Evolutionary conservation across 2,888 invertebrate genomes (phyloP).

Genomic region (Brachyptera risi): DNA sequence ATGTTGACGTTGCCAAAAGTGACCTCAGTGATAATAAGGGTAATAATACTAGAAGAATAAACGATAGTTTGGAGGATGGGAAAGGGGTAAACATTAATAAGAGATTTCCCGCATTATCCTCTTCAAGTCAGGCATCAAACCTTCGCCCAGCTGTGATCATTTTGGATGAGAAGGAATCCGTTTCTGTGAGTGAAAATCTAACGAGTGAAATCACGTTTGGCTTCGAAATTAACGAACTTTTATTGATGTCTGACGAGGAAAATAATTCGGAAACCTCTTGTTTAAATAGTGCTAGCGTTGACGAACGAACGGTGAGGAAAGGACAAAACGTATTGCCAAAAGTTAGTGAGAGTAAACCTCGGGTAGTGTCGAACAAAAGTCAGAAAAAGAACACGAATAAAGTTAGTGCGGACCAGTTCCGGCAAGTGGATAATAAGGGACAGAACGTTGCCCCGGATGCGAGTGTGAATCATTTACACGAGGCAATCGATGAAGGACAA

Average conservation of each 20-base stretch:
- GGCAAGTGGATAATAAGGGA: background rate
- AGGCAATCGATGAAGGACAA: too few species aligned
- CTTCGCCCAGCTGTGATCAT: conserved; percentile 69
- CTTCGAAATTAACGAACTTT: conserved; percentile 69
- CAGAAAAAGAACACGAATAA: background rate
- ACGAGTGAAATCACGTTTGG: conserved; percentile 72
- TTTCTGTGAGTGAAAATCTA: conserved; percentile 39
- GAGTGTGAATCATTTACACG: too few species aligned
- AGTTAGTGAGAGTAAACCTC: too few species aligned
- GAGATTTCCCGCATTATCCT: background rate
- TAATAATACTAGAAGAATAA: conserved; percentile 31
- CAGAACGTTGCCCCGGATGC: too few species aligned
- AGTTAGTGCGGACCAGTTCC: background rate
- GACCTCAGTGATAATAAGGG: conserved; percentile 16
- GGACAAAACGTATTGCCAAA: too few species aligned
- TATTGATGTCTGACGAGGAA: conserved; percentile 41
- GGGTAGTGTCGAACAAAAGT: too few species aligned
- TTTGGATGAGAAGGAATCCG: conserved; percentile 53
- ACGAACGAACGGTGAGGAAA: conserved; percentile 34
- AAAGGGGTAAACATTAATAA: background rate
- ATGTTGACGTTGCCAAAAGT: background rate
- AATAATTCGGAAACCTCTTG: conserved; percentile 35
- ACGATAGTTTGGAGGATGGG: conserved; percentile 26
- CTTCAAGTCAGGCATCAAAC: conserved; percentile 23
- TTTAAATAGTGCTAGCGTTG: conserved; percentile 37